Percentiles rank a stretch among this genome's conserved stretches.
These are phyloP conservation scores for Minunthozetes semirufus DNA, from an alignment of 2,888 invertebrate genomes.

Conservation along the genomic window DNA sequence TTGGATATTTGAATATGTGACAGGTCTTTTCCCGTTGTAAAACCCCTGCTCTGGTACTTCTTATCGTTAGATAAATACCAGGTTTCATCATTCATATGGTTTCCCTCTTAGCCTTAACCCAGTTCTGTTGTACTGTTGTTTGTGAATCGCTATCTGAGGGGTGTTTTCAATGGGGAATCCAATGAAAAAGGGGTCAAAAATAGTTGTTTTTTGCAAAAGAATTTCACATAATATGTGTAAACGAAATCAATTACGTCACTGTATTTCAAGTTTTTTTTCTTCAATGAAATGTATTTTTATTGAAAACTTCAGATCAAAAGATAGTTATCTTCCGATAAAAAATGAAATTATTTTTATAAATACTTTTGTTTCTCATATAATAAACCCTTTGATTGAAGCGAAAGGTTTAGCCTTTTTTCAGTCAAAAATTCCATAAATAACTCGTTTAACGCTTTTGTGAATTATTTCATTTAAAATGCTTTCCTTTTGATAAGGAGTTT, in stretches of 20 bases:
- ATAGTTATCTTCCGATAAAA: too few relatives aligned
- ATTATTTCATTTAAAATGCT: not conserved
- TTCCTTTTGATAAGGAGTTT: not conserved
- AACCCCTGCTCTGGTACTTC: too few relatives aligned
- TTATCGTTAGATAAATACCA: too few relatives aligned
- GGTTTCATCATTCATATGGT: too few relatives aligned
- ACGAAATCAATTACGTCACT: conserved; percentile 12
- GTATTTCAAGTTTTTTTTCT: not conserved
- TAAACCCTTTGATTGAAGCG: not conserved
- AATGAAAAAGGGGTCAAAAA: not conserved
- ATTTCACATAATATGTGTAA: not conserved
- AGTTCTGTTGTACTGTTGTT: not conserved
- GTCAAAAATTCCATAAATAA: not conserved
- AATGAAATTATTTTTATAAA: not conserved
- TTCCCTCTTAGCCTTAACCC: too few relatives aligned
- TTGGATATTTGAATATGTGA: too few relatives aligned
- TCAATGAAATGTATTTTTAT: not conserved
- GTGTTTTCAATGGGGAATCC: too few relatives aligned
- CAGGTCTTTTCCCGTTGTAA: too few relatives aligned
- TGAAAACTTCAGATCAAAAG: too few relatives aligned
- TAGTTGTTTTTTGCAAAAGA: not conserved
- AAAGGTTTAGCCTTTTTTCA: not conserved
- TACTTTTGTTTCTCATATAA: not conserved
- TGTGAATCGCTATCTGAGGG: not conserved
- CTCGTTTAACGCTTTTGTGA: not conserved